These are phyloP conservation scores for Hypotaenidia philippensis DNA, from an alignment of 2,797 vertebrate genomes.

Conservation along the genomic window DNA sequence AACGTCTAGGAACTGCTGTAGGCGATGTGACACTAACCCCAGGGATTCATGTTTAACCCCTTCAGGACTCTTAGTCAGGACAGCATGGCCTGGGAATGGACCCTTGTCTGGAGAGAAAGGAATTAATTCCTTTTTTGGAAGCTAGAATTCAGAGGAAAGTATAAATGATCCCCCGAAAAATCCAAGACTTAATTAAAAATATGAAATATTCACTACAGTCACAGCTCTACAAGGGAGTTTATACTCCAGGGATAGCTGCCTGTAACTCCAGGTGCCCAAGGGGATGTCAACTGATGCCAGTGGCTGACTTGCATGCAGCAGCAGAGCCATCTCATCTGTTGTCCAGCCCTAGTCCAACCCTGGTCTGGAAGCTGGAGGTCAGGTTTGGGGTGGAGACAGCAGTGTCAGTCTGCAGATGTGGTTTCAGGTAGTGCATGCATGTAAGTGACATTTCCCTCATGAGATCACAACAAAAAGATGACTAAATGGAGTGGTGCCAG, in stretches of 20 bases:
- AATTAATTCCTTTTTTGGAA: background rate
- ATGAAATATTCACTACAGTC: background rate
- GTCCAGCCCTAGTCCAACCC: background rate
- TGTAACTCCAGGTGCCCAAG: background rate
- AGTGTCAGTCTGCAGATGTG: background rate
- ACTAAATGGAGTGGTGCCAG: rapidly evolving
- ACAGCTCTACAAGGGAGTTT: background rate
- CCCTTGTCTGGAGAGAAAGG: background rate
- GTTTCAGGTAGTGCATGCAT: background rate
- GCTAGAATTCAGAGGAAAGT: background rate
- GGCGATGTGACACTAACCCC: background rate
- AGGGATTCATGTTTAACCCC: background rate
- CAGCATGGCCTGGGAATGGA: background rate
- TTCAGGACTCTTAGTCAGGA: background rate
- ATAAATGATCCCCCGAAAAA: background rate
- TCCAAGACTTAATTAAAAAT: background rate
- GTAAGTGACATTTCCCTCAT: background rate
- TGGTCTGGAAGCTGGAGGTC: background rate
- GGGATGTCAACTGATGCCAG: background rate
- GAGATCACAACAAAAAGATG: background rate
- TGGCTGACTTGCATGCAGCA: background rate
- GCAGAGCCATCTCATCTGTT: background rate
- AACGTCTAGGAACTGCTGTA: rapidly evolving
- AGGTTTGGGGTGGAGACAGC: background rate
- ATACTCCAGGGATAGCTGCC: background rate